A percentile compares a stretch with the other conserved stretches of the same genome.
These are phyloP conservation scores for Ectemnius lituratus DNA, from an alignment of 2,888 invertebrate genomes.

Conservation along the genomic window DNA sequence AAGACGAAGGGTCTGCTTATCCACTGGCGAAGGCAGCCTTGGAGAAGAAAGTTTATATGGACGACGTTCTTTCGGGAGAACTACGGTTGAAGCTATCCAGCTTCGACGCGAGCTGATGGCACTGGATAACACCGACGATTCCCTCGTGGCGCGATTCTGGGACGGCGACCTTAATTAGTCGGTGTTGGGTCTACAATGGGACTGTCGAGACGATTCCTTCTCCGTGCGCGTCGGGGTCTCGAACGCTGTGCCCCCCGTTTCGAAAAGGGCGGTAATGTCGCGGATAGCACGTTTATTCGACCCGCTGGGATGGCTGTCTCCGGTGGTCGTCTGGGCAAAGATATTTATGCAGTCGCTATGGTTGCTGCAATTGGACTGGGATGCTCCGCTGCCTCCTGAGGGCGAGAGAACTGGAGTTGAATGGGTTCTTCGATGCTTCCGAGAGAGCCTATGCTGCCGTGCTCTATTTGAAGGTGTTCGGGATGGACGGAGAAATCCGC, in stretches of 20 bases:
- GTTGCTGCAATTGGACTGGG: neutral
- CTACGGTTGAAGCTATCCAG: neutral
- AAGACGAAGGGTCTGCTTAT: neutral
- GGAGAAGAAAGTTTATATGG: neutral
- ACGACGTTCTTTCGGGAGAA: neutral
- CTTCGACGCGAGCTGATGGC: too few species aligned
- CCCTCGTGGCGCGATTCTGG: too few species aligned
- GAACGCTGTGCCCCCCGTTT: neutral
- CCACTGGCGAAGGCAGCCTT: neutral
- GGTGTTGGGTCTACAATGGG: too few species aligned
- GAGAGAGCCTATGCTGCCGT: too few species aligned
- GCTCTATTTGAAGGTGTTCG: too few species aligned
- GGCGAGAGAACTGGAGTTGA: too few species aligned
- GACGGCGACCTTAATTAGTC: too few species aligned
- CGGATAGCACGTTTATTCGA: neutral
- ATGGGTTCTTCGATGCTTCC: too few species aligned
- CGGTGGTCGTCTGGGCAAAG: neutral
- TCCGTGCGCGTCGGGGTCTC: too few species aligned
- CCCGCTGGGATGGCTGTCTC: constrained; percentile 6
- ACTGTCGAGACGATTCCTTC: too few species aligned
- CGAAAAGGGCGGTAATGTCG: neutral
- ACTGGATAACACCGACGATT: too few species aligned
- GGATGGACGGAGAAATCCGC: too few species aligned
- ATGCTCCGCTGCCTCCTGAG: neutral
- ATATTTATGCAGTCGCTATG: neutral